These are phyloP conservation scores for Nanorana parkeri DNA, from an alignment of 2,113 vertebrate species.

Conservation along the genomic window DNA sequence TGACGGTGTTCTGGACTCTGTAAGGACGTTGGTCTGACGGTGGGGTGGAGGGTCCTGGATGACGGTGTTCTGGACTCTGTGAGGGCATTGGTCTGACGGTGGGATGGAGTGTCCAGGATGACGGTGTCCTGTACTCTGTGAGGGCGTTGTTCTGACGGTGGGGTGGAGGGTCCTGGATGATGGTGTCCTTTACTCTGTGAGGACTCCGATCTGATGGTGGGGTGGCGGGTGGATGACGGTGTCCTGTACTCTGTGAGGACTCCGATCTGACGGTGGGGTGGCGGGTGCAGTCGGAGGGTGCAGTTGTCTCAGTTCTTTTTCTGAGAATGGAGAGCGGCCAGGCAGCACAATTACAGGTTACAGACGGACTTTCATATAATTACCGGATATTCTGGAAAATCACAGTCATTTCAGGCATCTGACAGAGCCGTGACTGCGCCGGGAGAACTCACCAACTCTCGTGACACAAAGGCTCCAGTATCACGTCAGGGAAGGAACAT, in stretches of 20 bases:
- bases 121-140: no score
- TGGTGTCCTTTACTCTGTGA: not conserved
- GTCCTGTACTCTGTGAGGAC: not conserved
- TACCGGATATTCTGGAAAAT: slow-evolving; percentile 43
- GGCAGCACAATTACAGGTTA: slow-evolving; percentile 29
- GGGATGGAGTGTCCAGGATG: no score
- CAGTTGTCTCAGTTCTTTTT: slow-evolving; percentile 7
- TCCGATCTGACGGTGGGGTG: not conserved
- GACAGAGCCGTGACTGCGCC: slow-evolving; percentile 26
- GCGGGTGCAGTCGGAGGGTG: not conserved
- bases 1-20: no score
- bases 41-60: no score
- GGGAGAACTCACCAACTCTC: not conserved
- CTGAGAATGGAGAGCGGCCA: not conserved
- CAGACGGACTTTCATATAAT: slow-evolving; percentile 29
- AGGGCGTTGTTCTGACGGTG: not conserved
- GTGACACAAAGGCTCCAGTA: not conserved
- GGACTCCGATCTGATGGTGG: no score
- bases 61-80: no score
- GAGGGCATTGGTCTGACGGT: no score
- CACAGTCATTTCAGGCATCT: slow-evolving; percentile 7
- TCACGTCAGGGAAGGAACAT: not conserved
- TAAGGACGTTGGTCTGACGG: no score
- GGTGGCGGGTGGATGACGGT: no score
- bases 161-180: not conserved